Conservation (phyloP, 2,888 invertebrate species). For the Rapana venosa region DNA sequence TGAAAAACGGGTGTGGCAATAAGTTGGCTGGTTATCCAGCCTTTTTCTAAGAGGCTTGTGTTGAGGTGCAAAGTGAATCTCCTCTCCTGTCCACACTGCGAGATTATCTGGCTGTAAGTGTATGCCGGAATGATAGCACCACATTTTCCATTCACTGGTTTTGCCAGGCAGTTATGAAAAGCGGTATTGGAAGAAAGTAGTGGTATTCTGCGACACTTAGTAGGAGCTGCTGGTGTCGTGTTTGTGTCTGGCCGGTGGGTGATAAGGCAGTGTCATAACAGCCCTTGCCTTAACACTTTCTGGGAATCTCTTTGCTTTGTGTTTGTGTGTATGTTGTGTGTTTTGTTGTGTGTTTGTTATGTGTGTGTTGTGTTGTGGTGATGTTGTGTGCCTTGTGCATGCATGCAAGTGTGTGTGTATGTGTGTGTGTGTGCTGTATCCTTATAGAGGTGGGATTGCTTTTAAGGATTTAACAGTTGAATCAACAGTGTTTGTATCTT, state of each 20-base stretch:
- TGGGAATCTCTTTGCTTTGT: background rate
- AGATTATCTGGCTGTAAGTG: no score
- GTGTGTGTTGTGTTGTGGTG: background rate
- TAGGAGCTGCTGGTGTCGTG: background rate
- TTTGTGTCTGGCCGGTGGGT: background rate
- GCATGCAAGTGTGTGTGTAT: background rate
- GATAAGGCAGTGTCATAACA: background rate
- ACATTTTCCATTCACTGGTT: background rate
- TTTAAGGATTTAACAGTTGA: no score
- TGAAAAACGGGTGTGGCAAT: no score
- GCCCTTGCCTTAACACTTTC: background rate
- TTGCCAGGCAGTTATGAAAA: background rate
- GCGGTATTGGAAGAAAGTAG: background rate
- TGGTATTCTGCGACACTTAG: background rate
- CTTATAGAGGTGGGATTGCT: no score
- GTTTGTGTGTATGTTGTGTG: background rate
- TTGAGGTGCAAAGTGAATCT: background rate
- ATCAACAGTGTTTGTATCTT: no score
- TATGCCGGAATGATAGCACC: no score
- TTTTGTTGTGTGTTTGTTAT: background rate
- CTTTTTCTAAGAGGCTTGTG: background rate
- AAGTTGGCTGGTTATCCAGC: background rate
- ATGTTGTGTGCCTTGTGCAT: background rate
- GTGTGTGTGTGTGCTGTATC: background rate
- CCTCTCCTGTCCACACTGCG: no score